A percentile compares a stretch with the other conserved stretches of the same genome.
These are phyloP conservation scores for Drosophila ustulata DNA, from an alignment of 2,888 invertebrate species.

Conservation along the genomic window DNA sequence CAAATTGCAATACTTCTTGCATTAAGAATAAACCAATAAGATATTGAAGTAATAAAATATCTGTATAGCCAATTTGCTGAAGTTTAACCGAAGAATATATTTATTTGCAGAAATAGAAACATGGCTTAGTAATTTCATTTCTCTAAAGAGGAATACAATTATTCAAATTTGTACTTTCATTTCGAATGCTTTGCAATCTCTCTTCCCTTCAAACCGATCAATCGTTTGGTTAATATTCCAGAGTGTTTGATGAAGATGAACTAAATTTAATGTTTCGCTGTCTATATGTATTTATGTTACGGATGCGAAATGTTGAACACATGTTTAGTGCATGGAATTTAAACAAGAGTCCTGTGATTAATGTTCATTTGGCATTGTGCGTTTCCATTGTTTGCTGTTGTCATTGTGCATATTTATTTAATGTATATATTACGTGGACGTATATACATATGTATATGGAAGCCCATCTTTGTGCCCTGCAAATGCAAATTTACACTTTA, in stretches of 20 bases:
- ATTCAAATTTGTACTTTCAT: neutral
- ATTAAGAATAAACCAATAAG: no score
- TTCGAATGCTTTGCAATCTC: neutral
- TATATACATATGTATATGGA: conserved; percentile 1
- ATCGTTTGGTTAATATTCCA: neutral
- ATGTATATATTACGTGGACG: conserved; percentile 7
- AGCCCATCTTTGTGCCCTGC: conserved; percentile 19
- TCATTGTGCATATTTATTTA: conserved; percentile 59
- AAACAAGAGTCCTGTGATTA: conserved; percentile 48
- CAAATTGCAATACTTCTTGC: no score
- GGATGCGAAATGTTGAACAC: conserved; percentile 23
- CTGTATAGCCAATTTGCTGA: no score
- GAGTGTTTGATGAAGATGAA: neutral
- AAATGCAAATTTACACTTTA: conserved; percentile 50
- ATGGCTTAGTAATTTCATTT: no score
- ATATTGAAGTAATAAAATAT: no score
- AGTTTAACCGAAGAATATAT: no score
- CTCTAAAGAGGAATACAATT: neutral
- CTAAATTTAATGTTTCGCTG: neutral
- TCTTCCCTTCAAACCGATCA: neutral
- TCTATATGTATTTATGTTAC: conserved; percentile 14
- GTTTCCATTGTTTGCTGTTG: conserved; percentile 66
- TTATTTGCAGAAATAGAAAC: neutral
- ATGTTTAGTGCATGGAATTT: conserved; percentile 20
- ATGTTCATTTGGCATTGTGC: conserved; percentile 57